Evolutionary conservation across 1,140 invertebrate genomes (phyloP).

Genomic region (Temnothorax curvispinosus): DNA sequence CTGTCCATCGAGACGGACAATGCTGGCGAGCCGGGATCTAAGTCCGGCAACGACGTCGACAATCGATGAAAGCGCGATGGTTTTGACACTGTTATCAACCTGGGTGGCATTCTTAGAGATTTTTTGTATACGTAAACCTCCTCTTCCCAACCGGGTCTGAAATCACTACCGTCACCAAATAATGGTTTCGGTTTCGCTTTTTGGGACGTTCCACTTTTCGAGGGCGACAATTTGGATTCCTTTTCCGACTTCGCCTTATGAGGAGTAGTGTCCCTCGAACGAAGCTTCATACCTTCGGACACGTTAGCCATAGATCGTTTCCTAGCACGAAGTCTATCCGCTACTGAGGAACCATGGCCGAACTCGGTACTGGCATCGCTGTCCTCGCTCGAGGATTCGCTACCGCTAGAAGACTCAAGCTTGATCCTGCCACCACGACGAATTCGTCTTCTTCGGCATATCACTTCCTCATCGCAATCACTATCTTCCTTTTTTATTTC

Average conservation of each 20-base stretch:
- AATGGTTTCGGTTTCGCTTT: conserved; percentile 86
- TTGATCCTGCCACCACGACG: conserved; percentile 81
- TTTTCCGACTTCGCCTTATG: conserved; percentile 84
- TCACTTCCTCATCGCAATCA: conserved; percentile 80
- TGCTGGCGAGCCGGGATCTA: conserved; percentile 90
- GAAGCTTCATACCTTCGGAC: conserved; percentile 79
- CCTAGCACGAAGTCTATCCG: conserved; percentile 80
- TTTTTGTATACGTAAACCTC: conserved; percentile 93
- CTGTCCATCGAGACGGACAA: conserved; percentile 87
- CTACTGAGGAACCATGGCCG: conserved; percentile 78
- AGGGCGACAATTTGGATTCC: conserved; percentile 67
- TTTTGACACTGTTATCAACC: conserved; percentile 91
- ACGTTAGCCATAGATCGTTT: conserved; percentile 74
- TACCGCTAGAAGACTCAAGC: conserved; percentile 80
- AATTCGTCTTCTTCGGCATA: conserved; percentile 73
- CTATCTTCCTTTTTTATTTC: conserved; percentile 77
- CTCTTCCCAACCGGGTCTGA: conserved; percentile 92
- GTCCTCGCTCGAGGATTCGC: conserved; percentile 81
- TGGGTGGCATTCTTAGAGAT: conserved; percentile 91
- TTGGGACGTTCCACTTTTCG: conserved; percentile 57
- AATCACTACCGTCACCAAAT: conserved; percentile 91
- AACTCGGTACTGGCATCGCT: conserved; percentile 77
- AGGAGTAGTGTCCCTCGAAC: conserved; percentile 77
- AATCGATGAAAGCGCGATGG: conserved; percentile 87
- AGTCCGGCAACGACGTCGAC: conserved; percentile 91